Base-by-base conservation (phyloP, 2,797 vertebrate genomes). In the Onychomys leucogaster region DNA sequence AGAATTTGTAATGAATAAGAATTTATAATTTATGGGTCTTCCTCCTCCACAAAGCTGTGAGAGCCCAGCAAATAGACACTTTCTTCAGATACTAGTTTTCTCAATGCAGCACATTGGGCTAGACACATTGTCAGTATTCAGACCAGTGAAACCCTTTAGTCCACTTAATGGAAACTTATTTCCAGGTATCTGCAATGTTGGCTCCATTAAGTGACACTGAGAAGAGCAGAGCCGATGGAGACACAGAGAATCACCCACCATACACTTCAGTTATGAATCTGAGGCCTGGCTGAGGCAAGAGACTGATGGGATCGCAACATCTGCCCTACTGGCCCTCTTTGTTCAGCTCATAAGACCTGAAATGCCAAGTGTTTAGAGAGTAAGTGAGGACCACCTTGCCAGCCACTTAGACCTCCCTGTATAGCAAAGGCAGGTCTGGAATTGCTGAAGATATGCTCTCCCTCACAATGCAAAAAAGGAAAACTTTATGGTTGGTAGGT, bases 91-190 rank as follows among this genome's bases (percentile, higher is more conserved):
- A 34, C 23, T 63, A 25, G 21, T 77, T 78, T 86, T 37, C 34
- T 71, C 52, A 65, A 8, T 14, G 32, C 29, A 77, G 32, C 46
- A 78, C 59, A 65, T 6, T 41, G 46, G 43, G 49, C 59, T 17
- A n/a, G 61, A 32, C 34, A 88, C 29, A 65, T 32, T 32, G 9
- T 57, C 43, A 67, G 34, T 43, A 71, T 86, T 96, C 3, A 57
- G 90, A 93, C 27, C 77, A 92, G 34, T 71, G 46, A 29, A 87
- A 21, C 61, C 21, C 69, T 94, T 67, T 46, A 94, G 90, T 4
- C 9, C 25, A 16, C 27, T 59, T 84, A 92, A 43, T 21, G 65
- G 91, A 41, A 88, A 94, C 25, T 80, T 91, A 84, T 32, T 87
- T 83, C 16, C 37, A 88, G 77, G 59, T 25, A 83, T 12, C 41